These are phyloP conservation scores for Xestoiulus laeticollis DNA, from an alignment of 2,888 invertebrate species.

Conservation along the genomic window DNA sequence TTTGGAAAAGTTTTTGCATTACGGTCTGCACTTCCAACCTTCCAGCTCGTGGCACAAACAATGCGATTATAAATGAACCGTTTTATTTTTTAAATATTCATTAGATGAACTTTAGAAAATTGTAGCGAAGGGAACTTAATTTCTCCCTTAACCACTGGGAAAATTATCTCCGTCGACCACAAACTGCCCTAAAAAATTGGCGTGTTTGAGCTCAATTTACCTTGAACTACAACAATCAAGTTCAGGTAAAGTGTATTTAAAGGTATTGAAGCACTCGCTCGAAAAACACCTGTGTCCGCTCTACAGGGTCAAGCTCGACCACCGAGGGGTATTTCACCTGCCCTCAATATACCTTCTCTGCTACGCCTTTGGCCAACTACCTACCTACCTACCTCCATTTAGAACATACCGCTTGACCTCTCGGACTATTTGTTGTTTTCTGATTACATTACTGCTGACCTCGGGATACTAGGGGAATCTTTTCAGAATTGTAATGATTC, in stretches of 20 bases:
- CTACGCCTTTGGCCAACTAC: background rate
- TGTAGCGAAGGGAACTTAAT: background rate
- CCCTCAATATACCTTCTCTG: background rate
- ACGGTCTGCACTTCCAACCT: too few relatives aligned
- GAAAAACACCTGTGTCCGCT: background rate
- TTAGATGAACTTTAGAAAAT: background rate
- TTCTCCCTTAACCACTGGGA: background rate
- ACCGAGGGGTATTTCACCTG: constrained; percentile 34
- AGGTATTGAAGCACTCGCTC: background rate
- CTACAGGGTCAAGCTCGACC: constrained; percentile 1
- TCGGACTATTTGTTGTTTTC: constrained; percentile 19
- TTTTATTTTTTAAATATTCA: background rate
- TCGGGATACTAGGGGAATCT: background rate
- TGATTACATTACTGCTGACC: background rate
- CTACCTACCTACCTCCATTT: background rate
- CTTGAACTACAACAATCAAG: background rate
- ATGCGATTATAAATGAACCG: too few relatives aligned
- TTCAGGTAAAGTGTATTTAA: background rate
- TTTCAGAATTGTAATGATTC: background rate
- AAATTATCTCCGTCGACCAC: background rate
- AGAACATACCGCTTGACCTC: constrained; percentile 18
- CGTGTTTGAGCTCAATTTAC: background rate
- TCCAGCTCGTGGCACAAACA: too few relatives aligned
- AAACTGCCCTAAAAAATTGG: background rate
- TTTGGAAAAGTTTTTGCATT: too few relatives aligned